These are phyloP conservation scores for Erythrolamprus reginae DNA, from an alignment of 2,113 vertebrate species.

Conservation along the genomic window DNA sequence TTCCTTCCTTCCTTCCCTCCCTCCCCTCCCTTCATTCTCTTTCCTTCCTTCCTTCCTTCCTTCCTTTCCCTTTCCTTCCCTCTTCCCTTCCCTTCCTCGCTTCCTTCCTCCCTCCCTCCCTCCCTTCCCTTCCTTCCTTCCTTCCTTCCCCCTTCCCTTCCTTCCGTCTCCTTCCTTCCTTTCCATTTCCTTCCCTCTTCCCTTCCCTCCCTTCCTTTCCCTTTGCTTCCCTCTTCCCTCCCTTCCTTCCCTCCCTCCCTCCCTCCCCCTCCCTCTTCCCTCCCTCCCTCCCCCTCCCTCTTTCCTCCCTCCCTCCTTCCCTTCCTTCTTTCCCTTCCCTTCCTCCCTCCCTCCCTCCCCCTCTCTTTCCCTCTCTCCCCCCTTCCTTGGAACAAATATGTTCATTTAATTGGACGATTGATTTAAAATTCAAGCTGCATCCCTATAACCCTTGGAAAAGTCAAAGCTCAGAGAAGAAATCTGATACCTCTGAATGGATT, in stretches of 20 bases:
- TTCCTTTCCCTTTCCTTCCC: too few species aligned
- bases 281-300: too few species aligned
- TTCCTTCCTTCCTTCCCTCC: neutral
- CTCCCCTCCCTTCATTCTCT: too few species aligned
- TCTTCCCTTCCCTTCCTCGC: too few species aligned
- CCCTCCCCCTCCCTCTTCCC: too few species aligned
- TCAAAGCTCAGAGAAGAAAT: neutral
- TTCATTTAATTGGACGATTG: neutral
- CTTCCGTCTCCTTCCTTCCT: neutral
- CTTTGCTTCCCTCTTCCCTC: too few species aligned
- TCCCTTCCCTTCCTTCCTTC: neutral
- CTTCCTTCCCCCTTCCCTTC: neutral
- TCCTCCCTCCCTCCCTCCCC: neutral
- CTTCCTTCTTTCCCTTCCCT: neutral
- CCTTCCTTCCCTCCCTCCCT: too few species aligned
- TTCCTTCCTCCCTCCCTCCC: too few species aligned
- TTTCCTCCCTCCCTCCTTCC: neutral
- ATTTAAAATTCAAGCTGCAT: neutral
- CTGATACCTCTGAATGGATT: neutral
- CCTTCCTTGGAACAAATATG: neutral
- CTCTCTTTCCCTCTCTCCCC: rapidly evolving
- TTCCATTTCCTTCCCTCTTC: neutral
- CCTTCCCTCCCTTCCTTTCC: too few species aligned
- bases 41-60: too few species aligned
- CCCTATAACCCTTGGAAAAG: neutral